Base-by-base conservation (phyloP, 2,888 invertebrate species). In the Tiliacea aurago region DNA sequence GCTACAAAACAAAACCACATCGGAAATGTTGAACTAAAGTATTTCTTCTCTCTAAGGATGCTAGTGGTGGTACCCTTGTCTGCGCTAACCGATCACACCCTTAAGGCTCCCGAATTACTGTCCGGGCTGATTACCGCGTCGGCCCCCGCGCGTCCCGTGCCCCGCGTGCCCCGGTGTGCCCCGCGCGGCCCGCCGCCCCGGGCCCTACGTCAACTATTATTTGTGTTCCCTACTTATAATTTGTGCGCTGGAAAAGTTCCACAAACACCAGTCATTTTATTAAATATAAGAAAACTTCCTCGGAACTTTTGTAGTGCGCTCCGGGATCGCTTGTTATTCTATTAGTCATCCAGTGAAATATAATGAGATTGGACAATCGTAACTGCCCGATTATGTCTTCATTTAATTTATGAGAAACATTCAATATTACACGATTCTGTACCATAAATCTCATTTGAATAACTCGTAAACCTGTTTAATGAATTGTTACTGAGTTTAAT, bases 1-100 rank as follows among this genome's bases (percentile, higher is more conserved):
- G 94, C 94, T 94, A 96, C 95, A 95, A 94, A 96, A 95, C 95
- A 95, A 95, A 95, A 95, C 95, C 95, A 93, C 95, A 95, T 93
- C 91, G 94, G 95, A 94, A 95, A 95, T 95, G 94, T 95, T 95
- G 94, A 94, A 95, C 94, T 94, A 94, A 95, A 95, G 94, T 95
- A 95, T 95, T 95, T 95, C 95, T 95, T 95, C 94, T 94, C 95
- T 95, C 95, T 87, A 91, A 95, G 95, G 95, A 94, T 94, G 91
- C 90, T 92, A 93, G 93, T 93, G 92, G 93, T 93, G 91, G 93
- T 93, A 94, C 95, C 95, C 95, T 95, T 93, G 95, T 95, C 95
- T 94, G 94, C 93, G 94, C 93, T 94, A 95, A 95, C 95, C 94
- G 94, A 95, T 95, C 95, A 95, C 95, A 96, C 95, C 95, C 95